Evolutionary conservation across 2,797 vertebrate species (phyloP), one percentile per base, ranked within the genome.

Genomic region (Oreochromis grahami): DNA sequence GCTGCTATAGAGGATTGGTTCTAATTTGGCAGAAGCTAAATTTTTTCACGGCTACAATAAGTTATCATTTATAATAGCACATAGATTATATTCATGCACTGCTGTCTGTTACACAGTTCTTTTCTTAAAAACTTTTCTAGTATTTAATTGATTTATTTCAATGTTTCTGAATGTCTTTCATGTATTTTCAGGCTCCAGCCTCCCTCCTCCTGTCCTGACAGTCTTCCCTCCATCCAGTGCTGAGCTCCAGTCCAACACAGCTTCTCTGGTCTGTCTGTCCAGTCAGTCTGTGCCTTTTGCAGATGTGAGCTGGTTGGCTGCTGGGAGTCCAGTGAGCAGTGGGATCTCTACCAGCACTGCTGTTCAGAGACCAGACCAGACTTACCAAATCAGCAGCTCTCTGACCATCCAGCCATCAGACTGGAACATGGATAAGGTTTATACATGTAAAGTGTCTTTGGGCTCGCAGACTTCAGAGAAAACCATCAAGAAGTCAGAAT

Each of bases 301-400:
- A 82, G 90, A 94, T 41, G 90, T 95, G 29, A 92, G 77, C 91
- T 96, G 95, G 94, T 88, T 83, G 60, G 48, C 87, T 82, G 86
- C 0, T 80, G 94, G 92, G 84, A 90, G 34, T 85, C 83, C 90
- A 80, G 86, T 94, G 68, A 91, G 68, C 83, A 85, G 65, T 34
- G 93, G 83, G 74, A 78, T 94, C 85, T 89, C 82, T n/a, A 95
- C 84, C 86, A 92, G 94, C 88, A 65, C 85, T 10, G 82, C 91
- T 77, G 86, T 89, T 60, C 84, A 85, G 70, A 88, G 90, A 78
- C 45, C 87, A 55, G 94, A 94, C 86, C 85, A 91, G 55, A 93
- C 86, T 79, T 95, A 93, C 88, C 82, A 87, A 5, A 89, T 95
- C 82, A 96, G 92, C 94, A 95, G 94, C 88, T 88, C 77, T 86